These are phyloP conservation scores for Hyaena hyaena DNA, from an alignment of 2,113 vertebrate genomes.

Conservation along the genomic window DNA sequence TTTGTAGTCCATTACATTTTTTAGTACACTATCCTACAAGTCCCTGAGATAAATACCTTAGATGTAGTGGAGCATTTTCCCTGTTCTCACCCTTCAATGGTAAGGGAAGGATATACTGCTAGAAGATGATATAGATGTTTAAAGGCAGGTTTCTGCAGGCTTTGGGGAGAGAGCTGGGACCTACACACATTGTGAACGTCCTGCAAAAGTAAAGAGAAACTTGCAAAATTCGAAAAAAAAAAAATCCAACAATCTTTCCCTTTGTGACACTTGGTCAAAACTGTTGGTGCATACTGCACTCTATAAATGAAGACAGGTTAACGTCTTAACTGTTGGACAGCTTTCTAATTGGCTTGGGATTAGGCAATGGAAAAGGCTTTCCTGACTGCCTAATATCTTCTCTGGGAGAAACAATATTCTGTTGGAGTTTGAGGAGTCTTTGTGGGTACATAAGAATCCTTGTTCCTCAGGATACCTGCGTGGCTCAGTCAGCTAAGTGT, in stretches of 20 bases:
- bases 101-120: not conserved
- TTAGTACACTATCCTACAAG: not conserved
- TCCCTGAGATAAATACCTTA: not conserved
- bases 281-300: not conserved
- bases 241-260: not conserved
- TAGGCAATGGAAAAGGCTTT: not conserved
- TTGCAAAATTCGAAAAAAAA: not conserved
- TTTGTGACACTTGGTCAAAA: not conserved
- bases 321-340: not conserved
- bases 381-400: not conserved
- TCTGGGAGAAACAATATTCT: not conserved
- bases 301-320: not conserved
- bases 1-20: conserved; percentile 16
- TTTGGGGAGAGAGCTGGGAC: not conserved
- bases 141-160: not conserved
- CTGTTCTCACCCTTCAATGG: not conserved
- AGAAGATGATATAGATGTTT: not conserved
- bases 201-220: conserved; percentile 37
- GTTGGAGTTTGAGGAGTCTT: not conserved
- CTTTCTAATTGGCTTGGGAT: not conserved
- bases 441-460: not conserved
- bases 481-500: too few relatives aligned
- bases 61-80: not conserved
- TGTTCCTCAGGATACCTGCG: too few relatives aligned
- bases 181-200: not conserved